These are phyloP conservation scores for Acleris cristana DNA, from an alignment of 2,888 invertebrate genomes.

Conservation along the genomic window DNA sequence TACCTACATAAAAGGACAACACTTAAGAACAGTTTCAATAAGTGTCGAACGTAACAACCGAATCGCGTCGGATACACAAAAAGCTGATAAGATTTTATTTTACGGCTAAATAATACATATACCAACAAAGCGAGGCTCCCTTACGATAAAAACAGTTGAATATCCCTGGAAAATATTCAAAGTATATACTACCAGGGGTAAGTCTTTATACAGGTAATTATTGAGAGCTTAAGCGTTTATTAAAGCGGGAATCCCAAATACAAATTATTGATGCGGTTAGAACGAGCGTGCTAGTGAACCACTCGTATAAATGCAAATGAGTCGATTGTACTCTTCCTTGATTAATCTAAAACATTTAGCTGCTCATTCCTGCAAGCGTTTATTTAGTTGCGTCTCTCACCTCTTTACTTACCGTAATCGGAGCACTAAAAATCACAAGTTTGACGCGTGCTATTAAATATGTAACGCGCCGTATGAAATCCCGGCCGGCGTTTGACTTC, in stretches of 20 bases:
- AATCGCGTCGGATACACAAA: conserved; percentile 47
- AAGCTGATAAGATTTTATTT: conserved; percentile 28
- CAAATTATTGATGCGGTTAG: conserved; percentile 59
- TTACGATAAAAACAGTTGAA: not conserved
- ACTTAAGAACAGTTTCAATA: conserved; percentile 82
- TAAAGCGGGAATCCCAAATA: conserved; percentile 32
- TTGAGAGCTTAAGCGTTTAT: conserved; percentile 29
- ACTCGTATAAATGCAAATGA: conserved; percentile 74
- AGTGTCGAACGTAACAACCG: conserved; percentile 68
- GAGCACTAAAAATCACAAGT: conserved; percentile 16
- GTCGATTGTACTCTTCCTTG: conserved; percentile 67
- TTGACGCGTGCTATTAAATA: conserved; percentile 49
- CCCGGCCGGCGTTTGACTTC: conserved; percentile 63
- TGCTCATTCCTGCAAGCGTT: conserved; percentile 48
- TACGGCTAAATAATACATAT: not conserved
- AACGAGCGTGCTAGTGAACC: conserved; percentile 55
- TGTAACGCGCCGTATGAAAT: conserved; percentile 55
- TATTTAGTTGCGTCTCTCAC: conserved; percentile 47
- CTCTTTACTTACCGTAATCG: conserved; percentile 28
- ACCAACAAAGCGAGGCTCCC: not conserved
- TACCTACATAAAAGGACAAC: conserved; percentile 83
- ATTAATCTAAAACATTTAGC: conserved; percentile 72
- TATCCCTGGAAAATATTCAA: not conserved
- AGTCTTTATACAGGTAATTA: conserved; percentile 30
- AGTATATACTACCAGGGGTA: not conserved